Conservation (phyloP, 2,888 invertebrate genomes). For the Cerastis leucographa region DNA sequence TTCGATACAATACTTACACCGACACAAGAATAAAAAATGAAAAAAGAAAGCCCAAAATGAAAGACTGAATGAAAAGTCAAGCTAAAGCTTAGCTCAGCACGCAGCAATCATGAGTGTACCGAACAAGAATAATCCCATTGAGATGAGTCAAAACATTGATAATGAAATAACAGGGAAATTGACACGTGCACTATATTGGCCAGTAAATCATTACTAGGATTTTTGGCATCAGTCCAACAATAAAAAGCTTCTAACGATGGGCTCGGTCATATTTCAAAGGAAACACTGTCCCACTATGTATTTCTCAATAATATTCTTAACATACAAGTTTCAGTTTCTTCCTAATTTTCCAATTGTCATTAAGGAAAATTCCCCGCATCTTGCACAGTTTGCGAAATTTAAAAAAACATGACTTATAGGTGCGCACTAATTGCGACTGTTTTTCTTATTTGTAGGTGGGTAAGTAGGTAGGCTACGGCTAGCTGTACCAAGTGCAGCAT, state of each 20-base stretch:
- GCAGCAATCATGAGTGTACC: conserved; percentile 5
- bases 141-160: conserved; percentile 46
- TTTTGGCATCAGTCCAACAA: conserved; percentile 55
- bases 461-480: background rate
- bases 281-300: conserved; percentile 28
- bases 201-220: conserved; percentile 50
- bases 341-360: conserved; percentile 12
- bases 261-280: conserved; percentile 30
- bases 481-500: background rate
- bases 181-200: conserved; percentile 51
- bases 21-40: background rate
- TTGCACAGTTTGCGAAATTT: background rate
- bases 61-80: background rate
- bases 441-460: background rate
- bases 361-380: too few relatives aligned
- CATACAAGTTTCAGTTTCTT: conserved; percentile 1
- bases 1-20: background rate
- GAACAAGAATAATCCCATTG: conserved; percentile 26
- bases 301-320: conserved; percentile 27
- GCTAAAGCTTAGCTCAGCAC: background rate
- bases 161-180: conserved; percentile 53
- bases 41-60: background rate
- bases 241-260: conserved; percentile 47
- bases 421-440: background rate
- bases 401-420: background rate